Conservation (phyloP, 2,113 vertebrate species). For the Indri indri region DNA sequence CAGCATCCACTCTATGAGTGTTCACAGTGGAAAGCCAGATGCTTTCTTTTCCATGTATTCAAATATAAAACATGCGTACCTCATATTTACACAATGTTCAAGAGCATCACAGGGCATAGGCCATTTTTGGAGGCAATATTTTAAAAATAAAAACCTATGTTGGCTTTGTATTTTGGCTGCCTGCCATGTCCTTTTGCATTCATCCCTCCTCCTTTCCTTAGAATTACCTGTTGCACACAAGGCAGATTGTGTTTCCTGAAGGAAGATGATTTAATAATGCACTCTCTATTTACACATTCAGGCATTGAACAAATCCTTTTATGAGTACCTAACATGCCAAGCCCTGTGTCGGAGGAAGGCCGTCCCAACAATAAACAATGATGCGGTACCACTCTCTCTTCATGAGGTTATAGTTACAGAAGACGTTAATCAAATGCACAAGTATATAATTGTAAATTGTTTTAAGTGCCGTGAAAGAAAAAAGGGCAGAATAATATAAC, state of each 20-base stretch:
- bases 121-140: conserved; percentile 15
- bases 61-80: conserved; percentile 50
- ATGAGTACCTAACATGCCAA: background rate
- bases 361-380: background rate
- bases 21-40: conserved; percentile 30
- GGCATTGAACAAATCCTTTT: background rate
- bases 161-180: background rate
- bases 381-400: background rate
- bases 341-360: background rate
- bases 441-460: background rate
- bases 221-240: background rate
- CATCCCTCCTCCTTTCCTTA: background rate
- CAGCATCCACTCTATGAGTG: background rate
- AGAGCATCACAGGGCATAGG: background rate
- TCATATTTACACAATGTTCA: background rate
- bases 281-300: background rate
- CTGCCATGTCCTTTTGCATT: background rate
- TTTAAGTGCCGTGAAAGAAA: background rate
- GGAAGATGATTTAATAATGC: background rate
- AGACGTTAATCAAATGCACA: background rate
- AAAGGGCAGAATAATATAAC: background rate
- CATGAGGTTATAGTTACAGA: background rate
- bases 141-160: background rate
- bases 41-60: background rate
- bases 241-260: conserved; percentile 15